Evolutionary conservation across 1,140 invertebrate genomes (phyloP), one percentile per base, ranked within the genome.

Genomic region (Bemisia tabaci): DNA sequence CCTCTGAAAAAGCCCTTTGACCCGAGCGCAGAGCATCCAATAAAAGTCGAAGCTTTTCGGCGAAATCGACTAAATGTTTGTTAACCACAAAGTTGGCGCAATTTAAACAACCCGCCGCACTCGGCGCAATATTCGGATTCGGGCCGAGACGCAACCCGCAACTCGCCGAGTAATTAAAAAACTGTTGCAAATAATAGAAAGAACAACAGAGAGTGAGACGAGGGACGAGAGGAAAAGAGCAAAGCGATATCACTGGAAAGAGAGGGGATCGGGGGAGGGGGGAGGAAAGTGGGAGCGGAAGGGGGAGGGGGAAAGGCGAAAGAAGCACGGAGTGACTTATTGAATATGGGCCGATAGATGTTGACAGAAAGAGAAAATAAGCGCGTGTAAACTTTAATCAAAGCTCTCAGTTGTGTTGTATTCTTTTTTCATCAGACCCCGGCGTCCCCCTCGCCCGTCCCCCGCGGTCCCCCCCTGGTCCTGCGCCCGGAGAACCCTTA

Each of bases 401-500:
- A 69, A 69, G 33, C 66, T 48, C 66, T 22, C 60, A 63, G 33
- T 25, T 62, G 61, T 63, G 60, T 67, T 63, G 61, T 63, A 62
- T 63, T 62, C 61, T 63, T 63, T 63, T 67, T 63, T 67, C 66
- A 67, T 67, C 62, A 63, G 33, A 48, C 33, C 33, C 33, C 33
- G n/a, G n/a, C 48, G 22, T 22, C 65, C 64, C 59, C 33, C 59
- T 66, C 59, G 24, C 1, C 65, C 26, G 17, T 59, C 59, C 26
- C 65, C 60, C 26, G 62, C 33, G 62, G 62, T 63, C 62, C 62
- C 33, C 26, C 39, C 69, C 67, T 63, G 22, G 65, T 64, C 58
- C 70, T 63, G 22, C 67, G 63, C 58, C 70, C 66, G 66, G 61
- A 68, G 70, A 72, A 72, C 71, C 71, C 72, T 73, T 73, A 73